Conservation (phyloP, 2,113 vertebrate genomes). For the Strigops habroptila region DNA sequence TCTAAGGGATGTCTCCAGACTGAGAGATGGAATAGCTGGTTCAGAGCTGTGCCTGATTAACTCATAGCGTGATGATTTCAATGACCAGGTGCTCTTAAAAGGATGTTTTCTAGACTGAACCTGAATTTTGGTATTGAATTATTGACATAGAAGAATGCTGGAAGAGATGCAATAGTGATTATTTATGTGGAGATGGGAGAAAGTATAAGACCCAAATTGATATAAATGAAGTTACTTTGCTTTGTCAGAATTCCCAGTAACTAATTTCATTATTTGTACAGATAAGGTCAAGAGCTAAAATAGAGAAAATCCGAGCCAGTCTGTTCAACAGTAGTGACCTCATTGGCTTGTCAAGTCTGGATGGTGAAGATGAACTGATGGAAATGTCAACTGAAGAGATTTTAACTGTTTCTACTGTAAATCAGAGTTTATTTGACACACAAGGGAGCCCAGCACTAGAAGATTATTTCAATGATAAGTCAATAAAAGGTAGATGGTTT, state of each 20-base stretch:
- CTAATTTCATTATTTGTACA: constrained; percentile 59
- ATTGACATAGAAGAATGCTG: not conserved
- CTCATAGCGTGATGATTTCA: not conserved
- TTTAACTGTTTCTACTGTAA: constrained; percentile 94
- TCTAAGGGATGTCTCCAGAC: not conserved
- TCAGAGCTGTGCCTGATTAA: not conserved
- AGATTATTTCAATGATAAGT: constrained; percentile 94
- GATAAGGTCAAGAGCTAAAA: constrained; percentile 94
- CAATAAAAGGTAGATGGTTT: constrained; percentile 81
- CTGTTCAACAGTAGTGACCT: constrained; percentile 97
- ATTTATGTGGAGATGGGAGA: too few species aligned
- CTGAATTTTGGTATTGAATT: not conserved
- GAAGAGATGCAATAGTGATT: not conserved
- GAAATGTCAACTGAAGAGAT: constrained; percentile 98
- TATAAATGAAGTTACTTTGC: not conserved
- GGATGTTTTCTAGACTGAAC: not conserved
- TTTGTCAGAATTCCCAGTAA: not conserved
- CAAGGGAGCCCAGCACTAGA: constrained; percentile 95
- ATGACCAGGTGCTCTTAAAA: not conserved
- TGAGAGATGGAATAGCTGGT: not conserved
- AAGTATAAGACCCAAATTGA: not conserved
- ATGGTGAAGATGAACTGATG: constrained; percentile 95
- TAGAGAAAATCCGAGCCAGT: constrained; percentile 96
- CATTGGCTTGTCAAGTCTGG: constrained; percentile 93
- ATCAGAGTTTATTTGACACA: constrained; percentile 96